These are phyloP conservation scores for Wasmannia auropunctata DNA, from an alignment of 1,140 invertebrate genomes.

Conservation along the genomic window DNA sequence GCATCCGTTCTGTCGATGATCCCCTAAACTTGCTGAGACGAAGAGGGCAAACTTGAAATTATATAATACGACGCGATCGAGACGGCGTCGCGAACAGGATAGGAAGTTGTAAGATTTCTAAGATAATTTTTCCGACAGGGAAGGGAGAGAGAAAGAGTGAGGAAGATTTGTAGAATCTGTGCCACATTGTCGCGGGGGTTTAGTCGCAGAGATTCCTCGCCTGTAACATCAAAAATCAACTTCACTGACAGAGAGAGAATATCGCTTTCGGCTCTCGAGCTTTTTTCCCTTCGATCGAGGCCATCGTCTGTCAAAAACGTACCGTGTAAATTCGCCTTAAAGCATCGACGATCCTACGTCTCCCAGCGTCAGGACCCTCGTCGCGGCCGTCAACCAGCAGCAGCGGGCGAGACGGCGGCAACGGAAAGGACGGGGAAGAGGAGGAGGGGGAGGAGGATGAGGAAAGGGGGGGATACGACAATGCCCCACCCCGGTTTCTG, in stretches of 20 bases:
- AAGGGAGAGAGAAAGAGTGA: neutral
- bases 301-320: neutral
- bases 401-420: slow-evolving; percentile 60
- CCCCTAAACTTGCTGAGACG: neutral
- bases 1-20: neutral
- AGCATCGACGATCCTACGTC: slow-evolving; percentile 67
- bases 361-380: slow-evolving; percentile 70
- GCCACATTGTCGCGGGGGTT: neutral
- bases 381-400: slow-evolving; percentile 70
- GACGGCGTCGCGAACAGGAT: neutral
- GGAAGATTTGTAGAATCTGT: neutral
- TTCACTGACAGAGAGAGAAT: neutral
- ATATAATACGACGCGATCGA: neutral
- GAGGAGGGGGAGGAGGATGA: slow-evolving; percentile 26
- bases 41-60: neutral
- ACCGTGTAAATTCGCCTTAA: slow-evolving; percentile 55
- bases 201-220: neutral
- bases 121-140: neutral
- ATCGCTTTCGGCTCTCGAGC: neutral
- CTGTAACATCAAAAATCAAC: neutral
- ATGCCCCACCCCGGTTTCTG: slow-evolving; percentile 74
- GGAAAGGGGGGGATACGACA: slow-evolving; percentile 59
- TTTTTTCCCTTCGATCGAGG: neutral
- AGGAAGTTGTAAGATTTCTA: neutral
- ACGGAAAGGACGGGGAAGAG: neutral